phyloP scores from a whole-genome alignment of 1,140 invertebrate species.

The Drosophila chauvacae region DNA sequence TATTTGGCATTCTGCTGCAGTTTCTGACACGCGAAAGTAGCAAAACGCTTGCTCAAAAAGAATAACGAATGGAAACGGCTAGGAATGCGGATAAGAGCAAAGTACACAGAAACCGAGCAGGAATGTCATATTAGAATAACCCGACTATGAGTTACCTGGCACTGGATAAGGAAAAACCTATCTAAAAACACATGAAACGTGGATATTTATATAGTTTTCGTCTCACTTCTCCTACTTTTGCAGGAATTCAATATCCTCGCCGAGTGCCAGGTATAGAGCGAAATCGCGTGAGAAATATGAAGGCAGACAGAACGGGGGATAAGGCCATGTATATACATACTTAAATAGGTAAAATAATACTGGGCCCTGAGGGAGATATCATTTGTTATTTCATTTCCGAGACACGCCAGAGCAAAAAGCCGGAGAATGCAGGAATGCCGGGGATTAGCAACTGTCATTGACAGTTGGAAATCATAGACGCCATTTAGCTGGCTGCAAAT shows the following conservation, averaged over 20 bases:
- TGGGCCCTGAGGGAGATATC: conserved; percentile 49
- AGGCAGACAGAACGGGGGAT: conserved; percentile 18
- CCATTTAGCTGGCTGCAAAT: conserved; percentile 36
- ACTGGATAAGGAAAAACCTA: background rate
- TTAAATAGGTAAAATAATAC: conserved; percentile 21
- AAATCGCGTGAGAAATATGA: conserved; percentile 62
- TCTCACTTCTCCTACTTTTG: background rate
- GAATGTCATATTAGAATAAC: background rate
- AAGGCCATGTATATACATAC: background rate
- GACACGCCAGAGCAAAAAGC: conserved; percentile 44
- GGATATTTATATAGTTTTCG: background rate
- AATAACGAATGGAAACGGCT: conserved; percentile 21
- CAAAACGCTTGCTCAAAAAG: conserved; percentile 46
- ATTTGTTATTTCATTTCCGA: conserved; percentile 76
- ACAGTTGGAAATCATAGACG: conserved; percentile 72
- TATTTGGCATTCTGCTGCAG: conserved; percentile 76
- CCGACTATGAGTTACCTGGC: conserved; percentile 13
- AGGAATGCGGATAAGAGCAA: conserved; percentile 54
- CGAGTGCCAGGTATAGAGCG: background rate
- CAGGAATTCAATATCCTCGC: background rate
- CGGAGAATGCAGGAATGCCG: conserved; percentile 57
- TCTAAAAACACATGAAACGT: background rate
- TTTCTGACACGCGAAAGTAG: conserved; percentile 70
- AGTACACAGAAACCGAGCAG: conserved; percentile 15
- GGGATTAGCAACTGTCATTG: conserved; percentile 70